These are phyloP conservation scores for Lomographa bimaculata DNA, from an alignment of 2,888 invertebrate genomes.

Conservation along the genomic window DNA sequence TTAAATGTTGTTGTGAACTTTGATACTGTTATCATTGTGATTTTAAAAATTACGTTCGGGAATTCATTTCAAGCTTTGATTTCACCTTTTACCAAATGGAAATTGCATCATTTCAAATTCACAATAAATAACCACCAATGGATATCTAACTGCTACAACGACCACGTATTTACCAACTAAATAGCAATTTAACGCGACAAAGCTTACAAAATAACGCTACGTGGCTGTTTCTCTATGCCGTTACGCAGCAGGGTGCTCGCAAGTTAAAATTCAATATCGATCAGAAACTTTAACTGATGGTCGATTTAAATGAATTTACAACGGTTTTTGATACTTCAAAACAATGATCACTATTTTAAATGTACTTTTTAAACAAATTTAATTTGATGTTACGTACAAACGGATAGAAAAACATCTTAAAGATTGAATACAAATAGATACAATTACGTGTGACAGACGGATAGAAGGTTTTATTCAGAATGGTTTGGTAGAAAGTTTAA, in stretches of 20 bases:
- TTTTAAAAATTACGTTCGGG: too few relatives aligned
- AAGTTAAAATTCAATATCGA: slow-evolving; percentile 58
- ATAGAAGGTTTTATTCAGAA: slow-evolving; percentile 28
- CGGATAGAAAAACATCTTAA: slow-evolving; percentile 21
- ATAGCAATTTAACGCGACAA: slow-evolving; percentile 62
- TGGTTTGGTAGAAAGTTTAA: slow-evolving; percentile 13
- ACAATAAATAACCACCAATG: slow-evolving; percentile 49
- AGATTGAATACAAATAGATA: slow-evolving; percentile 18
- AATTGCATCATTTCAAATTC: slow-evolving; percentile 37
- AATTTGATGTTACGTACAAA: slow-evolving; percentile 30
- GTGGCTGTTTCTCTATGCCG: slow-evolving; percentile 45
- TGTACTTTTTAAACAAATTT: slow-evolving; percentile 38
- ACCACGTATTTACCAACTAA: slow-evolving; percentile 49
- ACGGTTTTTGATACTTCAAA: slow-evolving; percentile 47
- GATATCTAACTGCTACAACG: slow-evolving; percentile 47
- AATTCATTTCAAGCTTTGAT: slow-evolving; percentile 6
- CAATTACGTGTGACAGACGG: slow-evolving; percentile 30
- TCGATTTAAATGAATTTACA: slow-evolving; percentile 57
- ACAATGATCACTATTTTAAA: slow-evolving; percentile 50
- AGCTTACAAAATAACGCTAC: slow-evolving; percentile 52
- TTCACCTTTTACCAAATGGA: slow-evolving; percentile 12
- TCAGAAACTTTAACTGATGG: slow-evolving; percentile 49
- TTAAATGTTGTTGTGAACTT: too few relatives aligned
- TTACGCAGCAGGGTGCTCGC: slow-evolving; percentile 61
- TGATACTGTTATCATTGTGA: too few relatives aligned